Percentiles rank a stretch among this genome's conserved stretches.
phyloP scores from a whole-genome alignment of 1,140 invertebrate genomes.

The Tetramorium simillimum region DNA sequence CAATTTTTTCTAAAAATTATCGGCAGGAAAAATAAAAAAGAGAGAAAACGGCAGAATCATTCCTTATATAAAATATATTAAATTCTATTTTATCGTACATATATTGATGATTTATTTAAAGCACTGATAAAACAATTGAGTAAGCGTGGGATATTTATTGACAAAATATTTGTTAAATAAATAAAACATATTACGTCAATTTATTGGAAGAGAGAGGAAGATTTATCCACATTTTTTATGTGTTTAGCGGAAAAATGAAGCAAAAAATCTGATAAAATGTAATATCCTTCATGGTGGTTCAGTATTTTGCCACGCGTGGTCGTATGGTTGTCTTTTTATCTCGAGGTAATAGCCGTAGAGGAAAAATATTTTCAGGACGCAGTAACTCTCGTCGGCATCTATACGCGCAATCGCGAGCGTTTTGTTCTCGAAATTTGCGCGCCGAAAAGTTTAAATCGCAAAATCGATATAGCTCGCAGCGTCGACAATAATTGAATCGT shows the following conservation, averaged over 20 bases:
- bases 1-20: not conserved
- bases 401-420: not conserved
- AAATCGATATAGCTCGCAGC: not conserved
- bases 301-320: constrained; percentile 1
- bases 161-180: not conserved
- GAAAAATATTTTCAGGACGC: constrained; percentile 22
- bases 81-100: not conserved
- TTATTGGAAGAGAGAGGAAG: not conserved
- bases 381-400: not conserved
- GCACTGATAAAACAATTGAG: not conserved
- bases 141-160: not conserved
- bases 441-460: constrained; percentile 27
- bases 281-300: not conserved
- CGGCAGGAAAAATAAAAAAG: not conserved
- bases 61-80: not conserved
- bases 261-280: not conserved
- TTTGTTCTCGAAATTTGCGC: not conserved
- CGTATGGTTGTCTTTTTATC: not conserved
- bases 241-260: not conserved
- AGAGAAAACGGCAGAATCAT: not conserved
- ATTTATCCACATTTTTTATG: constrained; percentile 3
- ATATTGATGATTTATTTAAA: not conserved
- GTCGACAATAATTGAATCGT: constrained; percentile 1
- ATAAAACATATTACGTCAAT: not conserved
- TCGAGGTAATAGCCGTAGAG: not conserved